These are phyloP conservation scores for Mesaphorura yosii DNA, from an alignment of 1,140 invertebrate species.

Conservation along the genomic window DNA sequence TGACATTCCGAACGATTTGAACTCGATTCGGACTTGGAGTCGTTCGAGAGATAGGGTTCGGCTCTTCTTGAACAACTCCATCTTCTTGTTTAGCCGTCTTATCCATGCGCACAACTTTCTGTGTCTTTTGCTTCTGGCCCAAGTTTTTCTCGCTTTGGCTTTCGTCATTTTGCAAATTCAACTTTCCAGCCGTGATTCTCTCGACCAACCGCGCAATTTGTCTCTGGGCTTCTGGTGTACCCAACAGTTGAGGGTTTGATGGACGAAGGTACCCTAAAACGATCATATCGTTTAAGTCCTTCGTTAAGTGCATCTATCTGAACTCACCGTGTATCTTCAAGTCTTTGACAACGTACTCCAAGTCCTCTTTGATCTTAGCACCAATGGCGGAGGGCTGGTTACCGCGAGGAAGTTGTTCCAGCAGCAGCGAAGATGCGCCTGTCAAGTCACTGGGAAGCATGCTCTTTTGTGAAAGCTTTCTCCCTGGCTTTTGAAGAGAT, in stretches of 20 bases:
- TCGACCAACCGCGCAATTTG: conserved; percentile 10
- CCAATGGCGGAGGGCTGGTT: too few relatives aligned
- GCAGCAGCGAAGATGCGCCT: too few relatives aligned
- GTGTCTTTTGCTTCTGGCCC: not conserved
- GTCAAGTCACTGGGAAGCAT: too few relatives aligned
- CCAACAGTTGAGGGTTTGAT: conserved; percentile 8
- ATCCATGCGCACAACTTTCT: not conserved
- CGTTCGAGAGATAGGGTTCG: not conserved
- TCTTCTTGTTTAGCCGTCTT: not conserved
- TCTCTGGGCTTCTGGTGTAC: conserved; percentile 9
- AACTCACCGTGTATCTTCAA: conserved; percentile 2
- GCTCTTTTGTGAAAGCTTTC: too few relatives aligned
- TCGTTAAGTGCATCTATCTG: not conserved
- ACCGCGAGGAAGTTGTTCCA: too few relatives aligned
- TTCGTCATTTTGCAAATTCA: not conserved
- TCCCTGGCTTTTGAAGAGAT: too few relatives aligned
- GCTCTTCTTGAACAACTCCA: not conserved
- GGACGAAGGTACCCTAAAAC: conserved; percentile 5
- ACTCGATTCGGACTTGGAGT: conserved; percentile 1
- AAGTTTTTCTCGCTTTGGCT: not conserved
- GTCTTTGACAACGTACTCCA: conserved; percentile 9
- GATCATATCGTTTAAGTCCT: not conserved
- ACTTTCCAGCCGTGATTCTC: conserved; percentile 1
- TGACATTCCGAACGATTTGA: too few relatives aligned
- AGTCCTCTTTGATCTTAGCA: too few relatives aligned